Evolutionary conservation across 2,888 invertebrate genomes (phyloP).

Genomic region (Ichneumoninae sp.): DNA sequence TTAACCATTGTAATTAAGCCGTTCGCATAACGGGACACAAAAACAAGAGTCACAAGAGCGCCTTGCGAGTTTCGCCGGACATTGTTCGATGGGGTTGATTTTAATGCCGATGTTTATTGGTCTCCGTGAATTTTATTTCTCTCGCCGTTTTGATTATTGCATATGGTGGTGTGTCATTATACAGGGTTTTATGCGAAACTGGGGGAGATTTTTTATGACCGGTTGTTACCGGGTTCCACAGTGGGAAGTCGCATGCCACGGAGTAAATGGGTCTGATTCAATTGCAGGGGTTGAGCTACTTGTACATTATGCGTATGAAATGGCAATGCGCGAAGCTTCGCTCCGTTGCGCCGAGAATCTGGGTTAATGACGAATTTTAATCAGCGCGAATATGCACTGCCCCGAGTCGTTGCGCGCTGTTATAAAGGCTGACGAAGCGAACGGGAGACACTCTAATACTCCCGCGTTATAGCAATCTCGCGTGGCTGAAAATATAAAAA

Average conservation of each 20-base stretch:
- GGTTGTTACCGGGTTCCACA: not conserved
- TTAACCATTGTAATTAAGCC: conserved; percentile 55
- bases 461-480: not conserved
- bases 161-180: not conserved
- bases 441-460: not conserved
- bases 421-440: not conserved
- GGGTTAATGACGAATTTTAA: conserved; percentile 30
- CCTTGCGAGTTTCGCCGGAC: not conserved
- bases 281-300: conserved; percentile 6
- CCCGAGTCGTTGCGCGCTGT: not conserved
- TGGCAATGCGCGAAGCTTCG: conserved; percentile 2
- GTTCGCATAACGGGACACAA: conserved; percentile 37
- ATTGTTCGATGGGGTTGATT: not conserved
- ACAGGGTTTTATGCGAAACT: not conserved
- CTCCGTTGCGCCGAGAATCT: not conserved
- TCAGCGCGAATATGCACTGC: conserved; percentile 5
- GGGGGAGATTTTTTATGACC: not conserved
- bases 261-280: conserved; percentile 4
- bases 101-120: not conserved
- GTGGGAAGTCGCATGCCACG: not conserved
- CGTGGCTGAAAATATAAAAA: not conserved
- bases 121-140: not conserved
- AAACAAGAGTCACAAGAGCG: conserved; percentile 14
- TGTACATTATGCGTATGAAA: conserved; percentile 18
- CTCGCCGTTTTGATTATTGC: not conserved